phyloP scores from a whole-genome alignment of 64 coral and sea anemone species.

The Platygyra sinensis region DNA sequence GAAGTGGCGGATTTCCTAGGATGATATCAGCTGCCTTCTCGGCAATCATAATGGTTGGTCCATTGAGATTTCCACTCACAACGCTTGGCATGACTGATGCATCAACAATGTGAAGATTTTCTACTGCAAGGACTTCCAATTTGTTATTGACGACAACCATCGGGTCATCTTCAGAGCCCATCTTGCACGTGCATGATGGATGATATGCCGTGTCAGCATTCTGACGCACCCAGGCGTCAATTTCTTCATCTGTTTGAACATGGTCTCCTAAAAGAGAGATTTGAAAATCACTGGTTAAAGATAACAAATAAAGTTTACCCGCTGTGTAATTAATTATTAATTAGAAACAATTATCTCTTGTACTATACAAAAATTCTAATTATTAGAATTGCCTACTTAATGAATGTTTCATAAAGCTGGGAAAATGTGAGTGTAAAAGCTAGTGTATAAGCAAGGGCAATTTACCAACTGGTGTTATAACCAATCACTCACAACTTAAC shows the following conservation, averaged over 20 bases:
- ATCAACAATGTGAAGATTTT: conserved; percentile 70
- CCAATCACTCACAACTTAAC: too few species aligned
- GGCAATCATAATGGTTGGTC: conserved; percentile 80
- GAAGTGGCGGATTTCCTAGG: conserved; percentile 54
- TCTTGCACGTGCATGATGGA: conserved; percentile 85
- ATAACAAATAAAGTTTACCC: too few species aligned
- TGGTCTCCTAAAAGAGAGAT: conserved; percentile 30
- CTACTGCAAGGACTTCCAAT: conserved; percentile 45
- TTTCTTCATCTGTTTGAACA: conserved; percentile 72
- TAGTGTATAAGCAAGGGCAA: too few species aligned
- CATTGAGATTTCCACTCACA: conserved; percentile 87
- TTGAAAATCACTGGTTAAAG: not conserved
- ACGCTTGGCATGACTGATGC: conserved; percentile 83
- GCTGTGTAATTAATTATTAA: too few species aligned
- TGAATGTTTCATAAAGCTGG: too few species aligned
- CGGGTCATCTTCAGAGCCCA: conserved; percentile 65
- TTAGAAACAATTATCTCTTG: too few species aligned
- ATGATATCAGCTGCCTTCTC: conserved; percentile 75
- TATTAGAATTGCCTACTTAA: too few species aligned
- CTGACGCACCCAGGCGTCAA: conserved; percentile 71
- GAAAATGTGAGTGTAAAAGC: too few species aligned
- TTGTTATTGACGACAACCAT: conserved; percentile 79
- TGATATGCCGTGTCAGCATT: conserved; percentile 74
- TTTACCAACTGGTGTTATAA: too few species aligned
- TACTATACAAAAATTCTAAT: too few species aligned